Evolutionary conservation across 1,140 invertebrate genomes (phyloP), one percentile per base, ranked within the genome.

Genomic region (Drosophila pectinifera): DNA sequence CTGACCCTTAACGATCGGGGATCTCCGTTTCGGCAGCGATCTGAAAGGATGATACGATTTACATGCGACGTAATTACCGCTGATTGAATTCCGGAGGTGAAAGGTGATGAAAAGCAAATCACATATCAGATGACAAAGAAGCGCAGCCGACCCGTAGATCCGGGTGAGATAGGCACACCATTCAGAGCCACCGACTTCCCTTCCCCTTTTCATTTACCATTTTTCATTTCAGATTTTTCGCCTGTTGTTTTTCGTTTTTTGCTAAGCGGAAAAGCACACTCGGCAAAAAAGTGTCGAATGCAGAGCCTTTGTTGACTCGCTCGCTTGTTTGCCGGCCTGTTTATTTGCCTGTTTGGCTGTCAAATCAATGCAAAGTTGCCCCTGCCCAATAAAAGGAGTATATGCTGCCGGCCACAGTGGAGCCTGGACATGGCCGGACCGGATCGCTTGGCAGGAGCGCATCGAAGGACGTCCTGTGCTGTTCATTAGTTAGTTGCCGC

Each of bases 41-140:
- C 46, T 42, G 16, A 43, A 24, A 34, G 62, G 38, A 39, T 31
- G 73, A 78, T 80, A 63, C 57, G 62, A 46, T 54, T 78, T 76
- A 49, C 75, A 77, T 89, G 83, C 75, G 65, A 77, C 67, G 76
- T 88, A 88, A 88, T 88, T 88, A 77, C 72, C 67, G 61, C 76
- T 89, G 83, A 88, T 88, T 88, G 83, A 80, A 83, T 80, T 86
- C 49, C 49, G 65, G 57, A 61, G 45, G 61, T 20, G 65, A 78
- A 75, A 82, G 79, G 83, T 88, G 83, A 78, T 70, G 74, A 39
- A 41, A 11, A 38, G 48, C 28, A 53, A 36, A 63, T 62, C 51
- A 14, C 68, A 54, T 88, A 88, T 88, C 83, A 31, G 45, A 83
- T 84, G 80, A 61, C 80, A 77, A 61, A 79, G 57, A 69, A 16